phyloP scores from a whole-genome alignment of 2,888 invertebrate genomes.

The Microctonus hyperodae region DNA sequence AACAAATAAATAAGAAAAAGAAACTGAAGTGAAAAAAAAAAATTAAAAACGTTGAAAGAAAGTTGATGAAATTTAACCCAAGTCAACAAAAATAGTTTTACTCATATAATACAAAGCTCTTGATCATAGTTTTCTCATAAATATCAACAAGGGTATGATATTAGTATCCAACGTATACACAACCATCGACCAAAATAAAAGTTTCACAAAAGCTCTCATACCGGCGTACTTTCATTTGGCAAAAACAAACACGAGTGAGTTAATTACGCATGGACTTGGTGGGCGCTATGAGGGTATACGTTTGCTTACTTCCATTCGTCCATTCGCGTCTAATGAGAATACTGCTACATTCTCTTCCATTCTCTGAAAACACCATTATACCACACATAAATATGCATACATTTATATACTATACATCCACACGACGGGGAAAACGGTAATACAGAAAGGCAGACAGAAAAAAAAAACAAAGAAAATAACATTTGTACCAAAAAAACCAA shows the following conservation, averaged over 20 bases:
- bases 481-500: background rate
- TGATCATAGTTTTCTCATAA: background rate
- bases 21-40: background rate
- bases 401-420: background rate
- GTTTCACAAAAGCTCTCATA: background rate
- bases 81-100: background rate
- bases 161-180: background rate
- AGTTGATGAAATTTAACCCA: too few relatives aligned
- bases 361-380: background rate
- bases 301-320: background rate
- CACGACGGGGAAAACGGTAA: background rate
- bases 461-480: background rate
- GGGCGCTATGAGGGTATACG: background rate
- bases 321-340: constrained; percentile 1
- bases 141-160: background rate
- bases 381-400: background rate
- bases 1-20: background rate
- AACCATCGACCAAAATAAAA: background rate
- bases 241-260: constrained; percentile 10
- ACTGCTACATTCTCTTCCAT: background rate
- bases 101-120: background rate
- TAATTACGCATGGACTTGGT: constrained; percentile 1
- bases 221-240: constrained; percentile 2
- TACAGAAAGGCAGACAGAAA: background rate
- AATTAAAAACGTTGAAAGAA: too few relatives aligned